phyloP scores from a whole-genome alignment of 2,797 vertebrate species.

The Manis pentadactyla region DNA sequence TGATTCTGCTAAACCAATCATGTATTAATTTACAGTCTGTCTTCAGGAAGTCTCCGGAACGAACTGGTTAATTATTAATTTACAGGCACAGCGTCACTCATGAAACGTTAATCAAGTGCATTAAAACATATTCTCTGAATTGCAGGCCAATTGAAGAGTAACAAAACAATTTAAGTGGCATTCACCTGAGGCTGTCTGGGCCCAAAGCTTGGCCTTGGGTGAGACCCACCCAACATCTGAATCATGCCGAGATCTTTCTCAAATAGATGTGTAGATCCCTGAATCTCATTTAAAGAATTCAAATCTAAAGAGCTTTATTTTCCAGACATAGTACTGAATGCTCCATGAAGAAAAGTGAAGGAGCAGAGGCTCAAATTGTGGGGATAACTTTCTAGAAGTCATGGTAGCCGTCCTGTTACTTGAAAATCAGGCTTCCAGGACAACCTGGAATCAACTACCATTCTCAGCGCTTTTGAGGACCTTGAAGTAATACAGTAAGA shows the following conservation, averaged over 20 bases:
- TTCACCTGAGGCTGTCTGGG: background rate
- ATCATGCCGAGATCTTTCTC: background rate
- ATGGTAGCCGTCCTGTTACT: background rate
- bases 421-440: background rate
- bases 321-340: background rate
- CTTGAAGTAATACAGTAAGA: conserved; percentile 14
- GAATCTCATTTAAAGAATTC: background rate
- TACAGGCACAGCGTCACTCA: background rate
- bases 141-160: background rate
- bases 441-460: background rate
- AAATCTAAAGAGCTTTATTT: background rate
- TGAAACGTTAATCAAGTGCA: conserved; percentile 30
- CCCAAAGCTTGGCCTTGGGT: conserved; percentile 19
- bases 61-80: conserved; percentile 8
- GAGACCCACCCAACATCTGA: background rate
- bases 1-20: conserved; percentile 35
- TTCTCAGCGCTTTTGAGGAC: conserved; percentile 28
- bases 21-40: background rate
- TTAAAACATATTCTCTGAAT: conserved; percentile 19
- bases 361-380: background rate
- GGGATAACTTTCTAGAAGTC: background rate
- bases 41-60: background rate
- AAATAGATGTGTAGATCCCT: background rate
- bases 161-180: conserved; percentile 14
- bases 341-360: background rate